Percentiles rank a stretch among this genome's conserved stretches.
Evolutionary conservation across 1,140 invertebrate species (phyloP).

Genomic region (Trachymyrmex cornetzi): DNA sequence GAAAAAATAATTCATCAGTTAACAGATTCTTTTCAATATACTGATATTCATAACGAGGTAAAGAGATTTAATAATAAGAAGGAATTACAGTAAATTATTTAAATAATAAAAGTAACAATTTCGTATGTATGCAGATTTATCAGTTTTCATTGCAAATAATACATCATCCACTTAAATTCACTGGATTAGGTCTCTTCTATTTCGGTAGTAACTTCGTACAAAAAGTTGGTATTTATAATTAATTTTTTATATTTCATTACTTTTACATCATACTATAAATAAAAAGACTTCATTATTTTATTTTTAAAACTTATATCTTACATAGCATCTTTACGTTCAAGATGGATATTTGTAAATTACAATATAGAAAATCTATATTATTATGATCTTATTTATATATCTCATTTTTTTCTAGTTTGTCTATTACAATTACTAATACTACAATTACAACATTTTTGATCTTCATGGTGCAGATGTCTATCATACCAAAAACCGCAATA

Average conservation of each 20-base stretch:
- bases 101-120: not conserved
- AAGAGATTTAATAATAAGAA: not conserved
- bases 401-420: not conserved
- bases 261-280: not conserved
- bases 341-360: too few species aligned
- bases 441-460: constrained; percentile 1
- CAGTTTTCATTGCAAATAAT: constrained; percentile 22
- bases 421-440: too few species aligned
- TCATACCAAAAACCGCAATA: not conserved
- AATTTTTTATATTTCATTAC: not conserved
- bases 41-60: constrained; percentile 9
- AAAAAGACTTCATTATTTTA: not conserved
- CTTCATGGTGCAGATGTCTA: not conserved
- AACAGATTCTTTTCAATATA: constrained; percentile 1
- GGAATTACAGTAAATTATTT: not conserved
- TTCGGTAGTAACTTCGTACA: not conserved
- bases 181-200: constrained; percentile 27
- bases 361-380: too few species aligned
- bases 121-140: not conserved
- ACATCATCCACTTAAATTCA: constrained; percentile 13
- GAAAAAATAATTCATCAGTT: constrained; percentile 17
- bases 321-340: too few species aligned
- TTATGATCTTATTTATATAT: not conserved
- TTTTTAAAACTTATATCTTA: not conserved
- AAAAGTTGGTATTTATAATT: constrained; percentile 2